Conservation (phyloP, 2,888 invertebrate species). For the Nomada fabriciana region DNA sequence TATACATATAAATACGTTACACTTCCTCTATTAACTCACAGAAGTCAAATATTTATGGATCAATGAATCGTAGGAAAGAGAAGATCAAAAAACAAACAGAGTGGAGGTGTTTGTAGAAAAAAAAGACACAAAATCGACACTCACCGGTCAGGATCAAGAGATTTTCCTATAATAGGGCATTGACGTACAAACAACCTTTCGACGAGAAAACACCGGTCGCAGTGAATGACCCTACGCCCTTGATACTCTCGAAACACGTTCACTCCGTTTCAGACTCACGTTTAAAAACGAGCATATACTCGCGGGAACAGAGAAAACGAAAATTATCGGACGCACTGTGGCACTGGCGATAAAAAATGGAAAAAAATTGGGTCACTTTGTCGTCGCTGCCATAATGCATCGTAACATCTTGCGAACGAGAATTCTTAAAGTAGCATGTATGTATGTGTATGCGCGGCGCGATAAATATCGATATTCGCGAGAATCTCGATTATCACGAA, state of each 20-base stretch:
- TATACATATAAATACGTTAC: too few relatives aligned
- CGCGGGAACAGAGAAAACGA: background rate
- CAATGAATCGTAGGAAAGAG: background rate
- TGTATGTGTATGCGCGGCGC: too few relatives aligned
- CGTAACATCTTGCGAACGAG: conserved; percentile 4
- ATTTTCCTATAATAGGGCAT: conserved; percentile 25
- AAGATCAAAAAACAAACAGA: background rate
- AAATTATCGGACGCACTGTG: conserved; percentile 9
- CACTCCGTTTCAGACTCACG: conserved; percentile 25
- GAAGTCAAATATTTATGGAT: too few relatives aligned
- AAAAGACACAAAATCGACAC: background rate
- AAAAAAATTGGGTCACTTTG: conserved; percentile 35
- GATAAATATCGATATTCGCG: background rate
- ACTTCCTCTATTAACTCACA: background rate
- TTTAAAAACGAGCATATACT: conserved; percentile 13
- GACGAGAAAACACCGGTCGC: conserved; percentile 51
- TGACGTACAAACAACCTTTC: conserved; percentile 31
- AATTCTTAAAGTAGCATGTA: conserved; percentile 21
- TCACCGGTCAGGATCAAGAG: conserved; percentile 7
- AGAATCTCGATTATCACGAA: background rate
- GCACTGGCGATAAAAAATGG: conserved; percentile 1
- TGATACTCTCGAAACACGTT: conserved; percentile 38
- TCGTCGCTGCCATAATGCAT: conserved; percentile 5
- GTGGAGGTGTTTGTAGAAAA: background rate
- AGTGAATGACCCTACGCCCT: conserved; percentile 58